phyloP scores from a whole-genome alignment of 2,113 vertebrate species.

The Pachycephala philippinensis region DNA sequence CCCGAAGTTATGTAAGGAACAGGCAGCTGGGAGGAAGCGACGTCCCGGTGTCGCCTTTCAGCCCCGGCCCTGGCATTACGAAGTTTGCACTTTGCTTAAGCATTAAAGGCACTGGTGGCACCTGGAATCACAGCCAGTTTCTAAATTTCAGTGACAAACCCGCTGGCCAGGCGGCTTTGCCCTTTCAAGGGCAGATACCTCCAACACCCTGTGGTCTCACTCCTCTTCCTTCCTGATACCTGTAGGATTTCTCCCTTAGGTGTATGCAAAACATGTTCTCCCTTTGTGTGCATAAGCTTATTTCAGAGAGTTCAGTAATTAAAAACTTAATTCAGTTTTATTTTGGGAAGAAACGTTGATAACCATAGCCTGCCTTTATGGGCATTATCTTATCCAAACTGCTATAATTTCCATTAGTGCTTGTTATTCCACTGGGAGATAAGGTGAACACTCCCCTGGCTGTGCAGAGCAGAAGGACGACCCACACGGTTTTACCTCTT shows the following conservation, averaged over 20 bases:
- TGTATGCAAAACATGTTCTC: accelerated
- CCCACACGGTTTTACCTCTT: not conserved
- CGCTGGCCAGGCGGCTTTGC: not conserved
- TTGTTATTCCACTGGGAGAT: not conserved
- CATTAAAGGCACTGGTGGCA: not conserved
- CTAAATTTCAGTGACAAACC: not conserved
- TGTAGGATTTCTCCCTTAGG: not conserved
- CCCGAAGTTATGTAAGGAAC: not conserved
- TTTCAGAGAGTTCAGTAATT: not conserved
- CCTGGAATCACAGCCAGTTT: not conserved
- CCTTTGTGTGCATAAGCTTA: not conserved
- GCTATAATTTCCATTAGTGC: not conserved
- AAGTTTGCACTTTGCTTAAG: not conserved
- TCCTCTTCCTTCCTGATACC: not conserved
- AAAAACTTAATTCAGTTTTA: not conserved
- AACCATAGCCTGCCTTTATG: not conserved
- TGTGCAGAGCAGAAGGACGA: not conserved
- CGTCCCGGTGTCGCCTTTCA: not conserved
- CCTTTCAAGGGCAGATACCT: not conserved
- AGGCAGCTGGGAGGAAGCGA: not conserved
- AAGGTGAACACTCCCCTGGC: not conserved
- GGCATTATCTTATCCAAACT: constrained; percentile 8
- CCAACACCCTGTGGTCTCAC: accelerated
- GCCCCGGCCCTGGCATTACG: not conserved
- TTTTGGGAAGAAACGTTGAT: not conserved